Evolutionary conservation across 2,797 vertebrate genomes (phyloP).

Genomic region (Triplophysa yarkandensis): DNA sequence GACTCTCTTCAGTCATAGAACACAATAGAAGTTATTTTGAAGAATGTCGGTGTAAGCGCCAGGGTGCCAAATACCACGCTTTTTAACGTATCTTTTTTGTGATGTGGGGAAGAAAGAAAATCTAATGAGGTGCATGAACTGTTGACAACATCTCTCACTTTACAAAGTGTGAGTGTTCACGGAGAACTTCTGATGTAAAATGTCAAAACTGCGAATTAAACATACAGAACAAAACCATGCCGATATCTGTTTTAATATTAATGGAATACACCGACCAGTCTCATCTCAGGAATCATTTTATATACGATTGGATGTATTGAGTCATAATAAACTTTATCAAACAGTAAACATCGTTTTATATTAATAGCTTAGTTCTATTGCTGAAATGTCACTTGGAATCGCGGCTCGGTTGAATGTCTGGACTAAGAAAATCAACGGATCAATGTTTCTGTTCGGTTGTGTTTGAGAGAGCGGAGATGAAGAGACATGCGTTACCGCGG

Average conservation of each 20-base stretch:
- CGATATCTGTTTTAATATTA: conserved; percentile 2
- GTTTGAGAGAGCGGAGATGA: conserved; percentile 47
- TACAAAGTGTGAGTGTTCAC: too few relatives aligned
- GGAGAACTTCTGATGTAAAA: too few relatives aligned
- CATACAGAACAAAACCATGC: not conserved
- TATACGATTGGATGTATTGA: not conserved
- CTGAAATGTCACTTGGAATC: conserved; percentile 26
- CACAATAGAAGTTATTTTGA: too few relatives aligned
- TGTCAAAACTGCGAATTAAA: too few relatives aligned
- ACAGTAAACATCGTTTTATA: not conserved
- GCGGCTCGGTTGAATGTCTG: conserved; percentile 39
- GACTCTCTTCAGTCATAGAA: too few relatives aligned
- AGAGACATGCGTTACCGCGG: conserved; percentile 21
- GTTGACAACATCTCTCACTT: too few relatives aligned
- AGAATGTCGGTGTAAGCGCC: too few relatives aligned
- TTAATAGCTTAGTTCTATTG: conserved; percentile 19
- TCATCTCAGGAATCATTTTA: not conserved
- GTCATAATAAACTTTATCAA: too few relatives aligned
- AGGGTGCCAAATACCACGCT: too few relatives aligned
- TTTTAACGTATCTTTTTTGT: too few relatives aligned
- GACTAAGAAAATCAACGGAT: conserved; percentile 47
- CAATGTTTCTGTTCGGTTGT: conserved; percentile 45
- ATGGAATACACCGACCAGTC: not conserved
- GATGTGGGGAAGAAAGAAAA: too few relatives aligned
- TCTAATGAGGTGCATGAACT: too few relatives aligned